Evolutionary conservation across 2,797 vertebrate genomes (phyloP), one percentile per base, ranked within the genome.

Genomic region (Peromyscus nudipes): DNA sequence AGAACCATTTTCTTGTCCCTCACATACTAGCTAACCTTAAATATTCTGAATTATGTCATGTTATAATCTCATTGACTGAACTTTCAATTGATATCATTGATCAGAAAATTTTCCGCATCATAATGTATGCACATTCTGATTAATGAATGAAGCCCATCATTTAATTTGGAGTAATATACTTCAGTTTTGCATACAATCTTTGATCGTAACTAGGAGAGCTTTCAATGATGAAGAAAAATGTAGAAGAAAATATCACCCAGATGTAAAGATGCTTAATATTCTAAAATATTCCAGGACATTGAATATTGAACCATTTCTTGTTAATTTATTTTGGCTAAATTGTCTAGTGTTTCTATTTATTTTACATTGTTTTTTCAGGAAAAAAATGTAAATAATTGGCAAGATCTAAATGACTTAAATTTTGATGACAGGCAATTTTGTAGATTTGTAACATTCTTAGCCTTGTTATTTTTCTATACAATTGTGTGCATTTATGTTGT

Each of bases 121-220:
- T 6, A 40, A 43, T 43, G 4, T 43, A 43, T 43, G 37, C 40
- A 43, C 23, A 27, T 75, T 75, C 23, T 23, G 52, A 16, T 16
- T 43, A n/a, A 27, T 43, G 12, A 16, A 90, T 21, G 52, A 87
- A 89, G 12, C n/a, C 8, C 83, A n/a, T 65, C 82, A 86, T 34
- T 89, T 88, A 60, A 4, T 84, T 92, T n/a, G 73, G 55, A 76
- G 57, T 94, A 91, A 65, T 90, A 25, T 85, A 40, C n/a, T 85
- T 60, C 52, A 25, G n/a, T 82, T 55, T 96, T 60, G 31, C 14
- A 67, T 60, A n/a, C 29, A 79, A 1, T 49, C 4, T 49, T 49
- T 73, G 31, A 31, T 95, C 27, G 85, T 52, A 90, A 90, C 62
- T 89, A 37, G 10, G 75, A 94, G 67, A 69, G 11, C 14, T 75